phyloP scores from a whole-genome alignment of 2,113 vertebrate genomes.

The Coregonus clupeaformis region DNA sequence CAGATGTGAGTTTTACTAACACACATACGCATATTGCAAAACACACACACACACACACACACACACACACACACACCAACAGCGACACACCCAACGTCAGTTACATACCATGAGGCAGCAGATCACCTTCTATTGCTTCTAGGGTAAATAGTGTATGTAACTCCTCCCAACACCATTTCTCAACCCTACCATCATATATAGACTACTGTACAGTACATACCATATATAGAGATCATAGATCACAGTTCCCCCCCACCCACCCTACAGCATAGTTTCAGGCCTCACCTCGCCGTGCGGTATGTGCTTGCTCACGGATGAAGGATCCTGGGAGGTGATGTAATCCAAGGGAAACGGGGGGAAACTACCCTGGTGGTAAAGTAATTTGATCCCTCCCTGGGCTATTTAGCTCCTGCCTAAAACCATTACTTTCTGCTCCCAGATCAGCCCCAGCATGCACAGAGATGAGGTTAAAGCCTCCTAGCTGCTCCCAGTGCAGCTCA shows the following conservation, averaged over 20 bases:
- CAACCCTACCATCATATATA: conserved; percentile 18
- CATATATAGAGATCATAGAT: conserved; percentile 47
- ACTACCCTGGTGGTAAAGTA: conserved; percentile 63
- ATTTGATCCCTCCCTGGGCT: conserved; percentile 59
- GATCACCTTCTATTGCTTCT: conserved; percentile 37
- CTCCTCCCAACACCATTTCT: conserved; percentile 45
- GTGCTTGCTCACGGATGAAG: conserved; percentile 65
- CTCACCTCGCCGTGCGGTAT: conserved; percentile 58
- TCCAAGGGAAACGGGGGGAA: conserved; percentile 48
- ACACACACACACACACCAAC: conserved; percentile 25
- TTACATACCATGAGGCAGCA: conserved; percentile 35
- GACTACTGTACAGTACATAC: conserved; percentile 3
- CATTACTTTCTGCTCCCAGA: conserved; percentile 46
- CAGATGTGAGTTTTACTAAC: neutral
- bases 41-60: conserved; percentile 19
- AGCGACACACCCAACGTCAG: conserved; percentile 29
- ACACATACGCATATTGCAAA: neutral
- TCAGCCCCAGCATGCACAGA: conserved; percentile 30
- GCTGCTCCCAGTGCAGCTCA: no score
- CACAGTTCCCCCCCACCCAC: conserved; percentile 45
- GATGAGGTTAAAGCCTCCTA: conserved; percentile 15
- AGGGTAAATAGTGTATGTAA: no score
- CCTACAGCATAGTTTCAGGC: conserved; percentile 51
- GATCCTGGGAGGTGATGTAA: conserved; percentile 70
- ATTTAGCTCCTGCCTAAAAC: conserved; percentile 63